Evolutionary conservation across 1,140 invertebrate species (phyloP).

Genomic region (Maniola jurtina): DNA sequence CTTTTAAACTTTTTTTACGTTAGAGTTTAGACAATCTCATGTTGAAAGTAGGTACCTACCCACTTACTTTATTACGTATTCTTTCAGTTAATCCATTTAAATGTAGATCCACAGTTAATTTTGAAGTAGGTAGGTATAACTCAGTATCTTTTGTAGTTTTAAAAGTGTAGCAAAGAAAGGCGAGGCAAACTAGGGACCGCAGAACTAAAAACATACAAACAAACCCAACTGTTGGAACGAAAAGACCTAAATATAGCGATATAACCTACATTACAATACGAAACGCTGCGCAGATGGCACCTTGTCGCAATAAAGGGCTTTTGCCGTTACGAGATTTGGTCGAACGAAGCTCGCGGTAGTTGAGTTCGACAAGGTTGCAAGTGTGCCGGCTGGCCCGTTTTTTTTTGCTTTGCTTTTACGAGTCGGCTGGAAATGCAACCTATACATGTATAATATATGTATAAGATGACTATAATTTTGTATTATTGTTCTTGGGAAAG

Average conservation of each 20-base stretch:
- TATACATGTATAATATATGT: conserved; percentile 34
- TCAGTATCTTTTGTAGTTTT: no score
- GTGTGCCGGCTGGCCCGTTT: conserved; percentile 45
- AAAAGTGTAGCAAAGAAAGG: neutral
- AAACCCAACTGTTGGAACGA: conserved; percentile 39
- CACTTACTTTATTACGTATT: no score
- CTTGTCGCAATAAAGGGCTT: conserved; percentile 53
- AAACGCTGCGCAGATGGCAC: conserved; percentile 48
- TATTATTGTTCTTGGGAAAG: conserved; percentile 60
- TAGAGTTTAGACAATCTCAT: neutral
- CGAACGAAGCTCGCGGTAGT: conserved; percentile 39
- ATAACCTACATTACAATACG: conserved; percentile 60
- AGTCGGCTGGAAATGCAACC: conserved; percentile 61
- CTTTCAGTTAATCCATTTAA: no score
- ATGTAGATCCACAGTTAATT: no score
- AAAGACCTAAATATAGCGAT: conserved; percentile 64
- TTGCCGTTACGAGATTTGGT: conserved; percentile 40
- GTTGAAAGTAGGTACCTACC: conserved; percentile 4
- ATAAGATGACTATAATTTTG: conserved; percentile 43
- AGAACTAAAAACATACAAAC: conserved; percentile 39
- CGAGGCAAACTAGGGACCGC: conserved; percentile 5
- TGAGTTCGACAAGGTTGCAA: conserved; percentile 62
- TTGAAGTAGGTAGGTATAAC: no score
- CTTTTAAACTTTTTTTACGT: conserved; percentile 5
- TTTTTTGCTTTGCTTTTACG: conserved; percentile 62